phyloP scores from a whole-genome alignment of 2,888 invertebrate species.

The Himalopsyche kuldschensis region DNA sequence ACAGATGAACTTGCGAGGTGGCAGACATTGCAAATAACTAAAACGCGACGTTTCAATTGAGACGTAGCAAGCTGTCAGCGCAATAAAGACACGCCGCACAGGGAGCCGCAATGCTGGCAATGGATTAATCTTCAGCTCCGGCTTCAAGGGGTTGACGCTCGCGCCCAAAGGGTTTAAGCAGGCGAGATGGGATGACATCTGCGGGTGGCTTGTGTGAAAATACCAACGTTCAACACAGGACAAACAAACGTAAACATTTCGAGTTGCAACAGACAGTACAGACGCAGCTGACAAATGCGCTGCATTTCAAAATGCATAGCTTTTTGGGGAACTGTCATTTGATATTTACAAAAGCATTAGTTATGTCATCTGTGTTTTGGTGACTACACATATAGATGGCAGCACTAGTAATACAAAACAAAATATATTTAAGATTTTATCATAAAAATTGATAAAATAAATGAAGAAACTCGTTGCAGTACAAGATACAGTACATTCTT shows the following conservation, averaged over 20 bases:
- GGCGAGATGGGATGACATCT: constrained; percentile 14
- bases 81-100: neutral
- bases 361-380: neutral
- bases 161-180: constrained; percentile 5
- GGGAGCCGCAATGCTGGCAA: neutral
- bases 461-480: too few relatives aligned
- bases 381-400: too few relatives aligned
- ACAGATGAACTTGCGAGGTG: neutral
- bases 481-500: too few relatives aligned
- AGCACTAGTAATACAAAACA: too few relatives aligned
- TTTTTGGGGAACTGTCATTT: neutral
- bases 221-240: neutral
- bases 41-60: neutral
- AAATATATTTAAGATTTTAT: too few relatives aligned
- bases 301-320: constrained; percentile 12
- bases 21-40: neutral
- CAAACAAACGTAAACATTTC: neutral
- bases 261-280: neutral
- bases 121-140: constrained; percentile 7
- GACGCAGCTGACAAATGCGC: neutral
- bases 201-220: constrained; percentile 17
- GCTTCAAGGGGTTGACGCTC: neutral
- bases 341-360: neutral
- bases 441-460: too few relatives aligned
- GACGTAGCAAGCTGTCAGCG: constrained; percentile 9